These are phyloP conservation scores for Microdon myrmicae DNA, from an alignment of 2,888 invertebrate species.

Conservation along the genomic window DNA sequence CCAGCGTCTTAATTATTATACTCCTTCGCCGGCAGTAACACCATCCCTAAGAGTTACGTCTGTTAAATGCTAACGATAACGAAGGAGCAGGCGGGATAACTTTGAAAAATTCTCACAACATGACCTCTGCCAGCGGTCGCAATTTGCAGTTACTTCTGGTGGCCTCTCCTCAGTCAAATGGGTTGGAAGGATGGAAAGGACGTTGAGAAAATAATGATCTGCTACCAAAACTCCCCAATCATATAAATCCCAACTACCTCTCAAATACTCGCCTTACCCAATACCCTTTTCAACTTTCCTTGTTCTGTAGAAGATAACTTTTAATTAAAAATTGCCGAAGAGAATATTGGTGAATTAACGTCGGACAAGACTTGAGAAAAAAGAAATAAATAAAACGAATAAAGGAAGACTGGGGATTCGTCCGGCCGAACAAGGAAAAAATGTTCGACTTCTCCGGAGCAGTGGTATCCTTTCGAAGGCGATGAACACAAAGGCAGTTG, in stretches of 20 bases:
- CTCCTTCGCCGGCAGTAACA: constrained; percentile 30
- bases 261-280: background rate
- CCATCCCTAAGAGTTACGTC: constrained; percentile 32
- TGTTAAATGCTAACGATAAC: constrained; percentile 1
- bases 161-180: background rate
- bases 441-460: background rate
- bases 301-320: constrained; percentile 39
- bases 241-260: constrained; percentile 16
- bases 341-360: constrained; percentile 19
- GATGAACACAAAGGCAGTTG: constrained; percentile 32
- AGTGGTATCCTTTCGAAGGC: constrained; percentile 1
- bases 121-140: constrained; percentile 49
- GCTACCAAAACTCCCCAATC: constrained; percentile 21
- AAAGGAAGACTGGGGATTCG: background rate
- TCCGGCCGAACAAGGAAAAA: too few relatives aligned
- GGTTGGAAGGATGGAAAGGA: constrained; percentile 20
- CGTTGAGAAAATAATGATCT: constrained; percentile 47
- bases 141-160: constrained; percentile 33
- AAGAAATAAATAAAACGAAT: constrained; percentile 6
- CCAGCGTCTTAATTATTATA: constrained; percentile 40
- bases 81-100: constrained; percentile 26
- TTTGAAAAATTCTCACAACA: constrained; percentile 47
- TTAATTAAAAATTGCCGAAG: constrained; percentile 50
- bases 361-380: background rate
- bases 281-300: constrained; percentile 9